Evolutionary conservation across 2,797 vertebrate genomes (phyloP), one percentile per base, ranked within the genome.

Genomic region (Galaxias olidus): DNA sequence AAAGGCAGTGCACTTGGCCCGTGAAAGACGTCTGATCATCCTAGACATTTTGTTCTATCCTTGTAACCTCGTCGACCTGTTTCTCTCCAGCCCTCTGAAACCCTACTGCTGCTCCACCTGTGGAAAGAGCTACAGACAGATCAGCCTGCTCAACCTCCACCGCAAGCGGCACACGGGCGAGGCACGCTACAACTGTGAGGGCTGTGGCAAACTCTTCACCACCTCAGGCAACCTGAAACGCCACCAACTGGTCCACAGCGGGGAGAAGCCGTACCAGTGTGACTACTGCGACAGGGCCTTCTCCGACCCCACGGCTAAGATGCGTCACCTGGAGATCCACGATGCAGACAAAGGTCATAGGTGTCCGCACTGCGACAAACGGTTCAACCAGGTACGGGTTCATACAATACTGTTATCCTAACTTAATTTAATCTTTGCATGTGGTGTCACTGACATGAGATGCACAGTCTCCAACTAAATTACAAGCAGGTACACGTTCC

Each of bases 221-320:
- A 98, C 97, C 0, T 98, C 97, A 0, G 97, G 97, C 75, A 99
- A 99, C 85, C 93, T 98, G 70, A 99, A 98, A 81, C 92, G 97
- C 14, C 97, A 98, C 90, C 95, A 96, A 88, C 91, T 99, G 90
- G 97, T 98, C 71, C 97, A 99, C 90, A 99, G 96, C 0, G 97
- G 97, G 0, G 95, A 98, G 89, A 99, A 98, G 80, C 97, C 97
- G 0, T 98, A 98, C 86, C 94, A 94, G 77, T 99, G 97, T 0
- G 93, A 97, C 87, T 97, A 90, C 93, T 99, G 97, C 0, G 93
- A 94, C 9, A 96, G 97, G 58, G 92, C 96, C 20, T 98, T 99
- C 88, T 98, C 97, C 0, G 96, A 99, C 81, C 97, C 97, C 82
- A 98, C 97, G 0, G 98, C 97, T 69, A 98, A 98, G 89, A 99